A percentile compares a stretch with the other conserved stretches of the same genome.
phyloP scores from a whole-genome alignment of 2,113 vertebrate genomes.

The Odocoileus virginianus region DNA sequence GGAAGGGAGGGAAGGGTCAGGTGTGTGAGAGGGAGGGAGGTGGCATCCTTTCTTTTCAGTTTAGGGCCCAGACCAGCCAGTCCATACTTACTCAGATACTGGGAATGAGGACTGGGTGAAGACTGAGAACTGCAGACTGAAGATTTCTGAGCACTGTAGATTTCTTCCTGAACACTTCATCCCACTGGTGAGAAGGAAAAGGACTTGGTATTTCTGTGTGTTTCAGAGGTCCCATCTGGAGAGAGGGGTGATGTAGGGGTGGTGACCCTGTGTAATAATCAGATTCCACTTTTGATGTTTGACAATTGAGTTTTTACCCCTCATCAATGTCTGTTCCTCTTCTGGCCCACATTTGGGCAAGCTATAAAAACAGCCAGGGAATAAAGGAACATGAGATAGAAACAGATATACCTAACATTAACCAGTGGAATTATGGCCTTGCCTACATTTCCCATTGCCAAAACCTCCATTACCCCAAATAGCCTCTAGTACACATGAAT shows the following conservation, averaged over 20 bases:
- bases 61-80: neutral
- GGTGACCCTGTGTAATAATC: neutral
- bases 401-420: neutral
- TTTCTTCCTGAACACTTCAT: neutral
- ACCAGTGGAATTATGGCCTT: neutral
- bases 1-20: no score
- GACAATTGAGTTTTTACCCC: neutral
- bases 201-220: neutral
- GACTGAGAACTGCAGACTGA: neutral
- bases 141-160: no score
- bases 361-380: no score
- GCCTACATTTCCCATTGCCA: neutral
- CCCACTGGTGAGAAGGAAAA: neutral
- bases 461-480: neutral
- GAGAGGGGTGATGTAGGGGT: neutral
- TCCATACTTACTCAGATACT: neutral
- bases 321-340: no score
- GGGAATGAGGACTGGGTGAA: neutral
- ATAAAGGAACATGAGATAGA: neutral
- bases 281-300: neutral
- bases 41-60: neutral
- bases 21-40: neutral
- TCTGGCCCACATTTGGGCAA: no score
- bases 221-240: no score
- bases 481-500: neutral